Conservation (phyloP, 2,113 vertebrate genomes). For the Gymnorhina tibicen region DNA sequence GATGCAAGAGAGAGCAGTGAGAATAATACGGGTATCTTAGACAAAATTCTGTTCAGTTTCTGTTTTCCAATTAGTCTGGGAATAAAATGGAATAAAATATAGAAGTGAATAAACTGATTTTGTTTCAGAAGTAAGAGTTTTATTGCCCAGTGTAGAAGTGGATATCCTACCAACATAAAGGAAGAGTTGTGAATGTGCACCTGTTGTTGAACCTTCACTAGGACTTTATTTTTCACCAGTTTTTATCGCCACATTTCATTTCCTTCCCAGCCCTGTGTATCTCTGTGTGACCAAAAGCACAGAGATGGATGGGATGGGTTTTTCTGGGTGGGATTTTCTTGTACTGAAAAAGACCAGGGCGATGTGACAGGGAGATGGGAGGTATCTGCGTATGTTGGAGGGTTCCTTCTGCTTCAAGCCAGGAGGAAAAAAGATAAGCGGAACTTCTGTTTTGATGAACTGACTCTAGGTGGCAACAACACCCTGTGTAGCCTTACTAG, state of each 20-base stretch:
- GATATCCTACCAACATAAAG: not conserved
- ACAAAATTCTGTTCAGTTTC: not conserved
- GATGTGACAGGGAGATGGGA: not conserved
- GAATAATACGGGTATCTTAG: not conserved
- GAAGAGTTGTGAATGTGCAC: not conserved
- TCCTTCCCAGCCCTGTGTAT: not conserved
- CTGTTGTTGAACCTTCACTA: not conserved
- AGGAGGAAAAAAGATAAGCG: not conserved
- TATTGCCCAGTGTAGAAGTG: not conserved
- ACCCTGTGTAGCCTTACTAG: not conserved
- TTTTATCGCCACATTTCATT: not conserved
- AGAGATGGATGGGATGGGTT: not conserved
- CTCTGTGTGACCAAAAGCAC: not conserved
- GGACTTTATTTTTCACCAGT: not conserved
- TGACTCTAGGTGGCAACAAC: constrained; percentile 71
- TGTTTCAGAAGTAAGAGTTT: not conserved
- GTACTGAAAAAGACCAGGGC: not conserved
- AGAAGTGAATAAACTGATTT: not conserved
- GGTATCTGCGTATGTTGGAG: not conserved
- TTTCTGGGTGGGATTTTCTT: not conserved
- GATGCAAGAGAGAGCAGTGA: not conserved
- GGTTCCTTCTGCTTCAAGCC: not conserved
- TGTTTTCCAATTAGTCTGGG: not conserved
- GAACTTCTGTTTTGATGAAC: not conserved
- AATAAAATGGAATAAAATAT: not conserved